Evolutionary conservation across 2,888 invertebrate species (phyloP).

Genomic region (Eristalinus aeneus): DNA sequence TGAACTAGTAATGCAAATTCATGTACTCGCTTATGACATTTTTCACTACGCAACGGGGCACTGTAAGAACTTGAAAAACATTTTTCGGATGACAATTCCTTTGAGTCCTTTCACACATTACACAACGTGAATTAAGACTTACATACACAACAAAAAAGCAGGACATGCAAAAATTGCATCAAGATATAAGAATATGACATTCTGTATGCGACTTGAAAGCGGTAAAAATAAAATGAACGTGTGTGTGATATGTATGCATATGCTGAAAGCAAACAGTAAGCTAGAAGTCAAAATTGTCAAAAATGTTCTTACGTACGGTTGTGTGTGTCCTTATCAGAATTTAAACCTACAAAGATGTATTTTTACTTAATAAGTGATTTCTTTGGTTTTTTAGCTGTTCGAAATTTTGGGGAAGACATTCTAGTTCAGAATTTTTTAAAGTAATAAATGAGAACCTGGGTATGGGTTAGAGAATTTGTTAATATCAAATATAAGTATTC

Average conservation of each 20-base stretch:
- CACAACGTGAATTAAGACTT: neutral
- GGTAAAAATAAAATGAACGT: neutral
- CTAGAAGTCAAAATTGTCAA: neutral
- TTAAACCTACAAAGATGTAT: slow-evolving; percentile 45
- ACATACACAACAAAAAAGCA: slow-evolving; percentile 5
- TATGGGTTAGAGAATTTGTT: too few relatives aligned
- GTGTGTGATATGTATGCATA: neutral
- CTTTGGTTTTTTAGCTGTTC: neutral
- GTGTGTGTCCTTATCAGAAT: slow-evolving; percentile 24
- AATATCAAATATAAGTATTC: too few relatives aligned
- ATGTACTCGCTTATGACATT: neutral
- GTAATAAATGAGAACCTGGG: too few relatives aligned
- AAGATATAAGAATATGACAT: neutral
- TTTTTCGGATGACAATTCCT: neutral
- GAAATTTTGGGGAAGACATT: neutral
- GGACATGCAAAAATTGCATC: neutral
- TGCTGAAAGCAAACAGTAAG: slow-evolving; percentile 4
- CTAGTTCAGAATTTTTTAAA: neutral
- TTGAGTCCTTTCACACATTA: neutral
- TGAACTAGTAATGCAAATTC: too few relatives aligned
- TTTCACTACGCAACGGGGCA: neutral
- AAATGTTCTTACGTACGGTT: slow-evolving; percentile 31
- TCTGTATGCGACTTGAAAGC: neutral
- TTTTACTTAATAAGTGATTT: slow-evolving; percentile 10
- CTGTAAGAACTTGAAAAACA: neutral